A percentile compares a stretch with the other conserved stretches of the same genome.
Evolutionary conservation across 1,140 invertebrate species (phyloP).

Genomic region (Heliconius hewitsoni): DNA sequence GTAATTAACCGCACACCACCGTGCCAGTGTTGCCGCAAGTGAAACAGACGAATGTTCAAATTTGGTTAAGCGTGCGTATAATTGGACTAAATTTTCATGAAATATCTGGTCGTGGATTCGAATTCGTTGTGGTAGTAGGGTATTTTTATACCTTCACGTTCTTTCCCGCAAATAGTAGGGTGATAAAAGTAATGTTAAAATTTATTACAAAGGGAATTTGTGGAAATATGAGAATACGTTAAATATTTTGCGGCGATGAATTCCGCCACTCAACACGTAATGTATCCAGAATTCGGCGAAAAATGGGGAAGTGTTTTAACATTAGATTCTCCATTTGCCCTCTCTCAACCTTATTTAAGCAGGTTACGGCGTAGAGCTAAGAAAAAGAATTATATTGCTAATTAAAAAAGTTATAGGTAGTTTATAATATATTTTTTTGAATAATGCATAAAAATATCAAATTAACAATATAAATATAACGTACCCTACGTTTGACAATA

Average conservation of each 20-base stretch:
- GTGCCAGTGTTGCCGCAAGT: not conserved
- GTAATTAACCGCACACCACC: not conserved
- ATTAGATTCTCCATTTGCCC: not conserved
- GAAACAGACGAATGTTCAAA: not conserved
- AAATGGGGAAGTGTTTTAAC: not conserved
- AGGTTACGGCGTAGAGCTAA: not conserved
- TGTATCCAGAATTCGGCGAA: not conserved
- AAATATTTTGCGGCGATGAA: not conserved
- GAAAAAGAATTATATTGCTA: not conserved
- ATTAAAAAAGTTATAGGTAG: too few species aligned
- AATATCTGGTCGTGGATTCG: not conserved
- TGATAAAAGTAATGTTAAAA: not conserved
- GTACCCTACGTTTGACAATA: too few species aligned
- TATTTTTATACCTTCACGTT: not conserved
- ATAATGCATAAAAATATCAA: too few species aligned
- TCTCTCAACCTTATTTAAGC: not conserved
- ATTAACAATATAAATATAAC: too few species aligned
- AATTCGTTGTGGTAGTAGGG: not conserved
- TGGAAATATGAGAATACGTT: too few species aligned
- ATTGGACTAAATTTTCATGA: not conserved
- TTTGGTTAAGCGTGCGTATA: not conserved
- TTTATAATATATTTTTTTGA: too few species aligned
- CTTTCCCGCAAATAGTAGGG: too few species aligned
- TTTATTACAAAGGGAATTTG: too few species aligned
- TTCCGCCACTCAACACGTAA: not conserved